Evolutionary conservation across 2,113 vertebrate genomes (phyloP), one percentile per base, ranked within the genome.

Genomic region (Anolis carolinensis): DNA sequence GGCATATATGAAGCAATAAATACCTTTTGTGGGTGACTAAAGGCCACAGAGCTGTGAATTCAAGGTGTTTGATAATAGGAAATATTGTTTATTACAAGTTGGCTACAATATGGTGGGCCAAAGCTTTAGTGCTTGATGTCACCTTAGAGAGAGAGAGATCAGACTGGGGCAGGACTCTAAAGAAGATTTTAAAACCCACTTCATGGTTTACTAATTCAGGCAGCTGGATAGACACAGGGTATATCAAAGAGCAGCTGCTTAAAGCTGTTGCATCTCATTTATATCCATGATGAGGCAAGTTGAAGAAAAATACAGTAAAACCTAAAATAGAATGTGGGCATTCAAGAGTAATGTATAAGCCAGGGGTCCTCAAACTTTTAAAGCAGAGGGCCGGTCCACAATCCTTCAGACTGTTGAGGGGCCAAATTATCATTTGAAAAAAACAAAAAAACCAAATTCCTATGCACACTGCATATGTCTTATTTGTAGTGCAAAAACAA

Each of bases 1-100:
- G 39, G 25, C 59, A 0, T 52, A 11, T 48, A 14, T 78, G 82
- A 39, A 10, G 8, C 21, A 91, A 77, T 77, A 86, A 88, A 83
- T 30, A 78, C 32, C 27, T 84, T 34, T 10, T 92, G 81, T 78
- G 55, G 32, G 21, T 83, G 55, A 92, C 81, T 85, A 78, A 77
- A 87, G 27, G 27, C 79, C 48, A 79, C 7, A 11, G 55, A 73
- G 79, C 70, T 55, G 21, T 86, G 79, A 86, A 85, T 36, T 7
- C 8, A 65, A 65, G 16, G 6, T n/a, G 62, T 77, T 83, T 67
- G 63, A 3, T 25, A 73, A 2, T 13, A 11, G 68, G 7, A 34
- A 9, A 86, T 7, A 0, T 8, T 52, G 78, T 86, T 90, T 83
- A 86, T 63, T 82, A 0, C 59, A 81, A 87, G 77, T 67, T 2